These are phyloP conservation scores for Diachasmimorpha longicaudata DNA, from an alignment of 1,140 invertebrate species.

Conservation along the genomic window DNA sequence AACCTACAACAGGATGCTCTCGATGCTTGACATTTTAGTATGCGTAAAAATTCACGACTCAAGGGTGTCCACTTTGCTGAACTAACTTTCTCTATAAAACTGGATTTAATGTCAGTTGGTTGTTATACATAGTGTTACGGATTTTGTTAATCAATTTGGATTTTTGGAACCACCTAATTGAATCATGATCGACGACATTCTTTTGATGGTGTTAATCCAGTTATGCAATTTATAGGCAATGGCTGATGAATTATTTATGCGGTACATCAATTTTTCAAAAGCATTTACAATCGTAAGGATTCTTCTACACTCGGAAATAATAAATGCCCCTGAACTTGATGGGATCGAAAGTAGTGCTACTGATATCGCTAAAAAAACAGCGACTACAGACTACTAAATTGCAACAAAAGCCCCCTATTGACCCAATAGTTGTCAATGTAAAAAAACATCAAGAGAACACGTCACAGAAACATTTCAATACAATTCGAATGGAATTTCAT, in stretches of 20 bases:
- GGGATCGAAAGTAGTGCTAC: no score
- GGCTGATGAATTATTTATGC: neutral
- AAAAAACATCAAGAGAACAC: no score
- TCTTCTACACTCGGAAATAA: neutral
- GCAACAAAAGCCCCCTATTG: no score
- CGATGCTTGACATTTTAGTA: conserved; percentile 17
- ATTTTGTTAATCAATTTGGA: neutral
- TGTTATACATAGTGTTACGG: neutral
- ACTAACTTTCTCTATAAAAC: conserved; percentile 14
- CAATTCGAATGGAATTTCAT: no score
- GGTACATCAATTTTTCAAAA: no score
- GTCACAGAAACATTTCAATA: no score
- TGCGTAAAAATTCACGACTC: neutral
- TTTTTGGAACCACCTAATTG: neutral
- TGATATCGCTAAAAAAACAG: no score
- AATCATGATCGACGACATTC: neutral
- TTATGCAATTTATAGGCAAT: neutral
- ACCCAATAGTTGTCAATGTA: no score
- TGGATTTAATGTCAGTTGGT: neutral
- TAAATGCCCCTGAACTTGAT: no score
- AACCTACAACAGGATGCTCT: conserved; percentile 1
- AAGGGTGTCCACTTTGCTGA: conserved; percentile 18
- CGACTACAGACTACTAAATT: no score
- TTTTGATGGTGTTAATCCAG: neutral
- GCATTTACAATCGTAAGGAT: neutral